Evolutionary conservation across 1,140 invertebrate species (phyloP).

Genomic region (Bombus soroeensis): DNA sequence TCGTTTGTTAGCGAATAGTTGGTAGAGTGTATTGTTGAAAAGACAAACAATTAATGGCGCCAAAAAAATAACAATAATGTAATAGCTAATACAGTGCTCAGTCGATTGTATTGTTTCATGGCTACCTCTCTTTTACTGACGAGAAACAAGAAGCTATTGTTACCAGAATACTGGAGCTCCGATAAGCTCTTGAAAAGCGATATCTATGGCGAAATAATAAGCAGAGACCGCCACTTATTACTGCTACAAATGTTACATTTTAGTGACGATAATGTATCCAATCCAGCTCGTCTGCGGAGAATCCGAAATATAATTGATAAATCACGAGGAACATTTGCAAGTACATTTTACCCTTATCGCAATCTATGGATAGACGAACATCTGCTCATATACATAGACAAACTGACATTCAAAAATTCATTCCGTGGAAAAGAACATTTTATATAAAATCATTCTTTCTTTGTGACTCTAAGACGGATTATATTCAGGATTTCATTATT

Average conservation of each 20-base stretch:
- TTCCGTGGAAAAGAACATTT: slow-evolving; percentile 68
- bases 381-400: slow-evolving; percentile 70
- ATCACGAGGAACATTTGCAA: slow-evolving; percentile 38
- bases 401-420: slow-evolving; percentile 72
- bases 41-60: too few relatives aligned
- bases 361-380: slow-evolving; percentile 71
- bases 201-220: slow-evolving; percentile 55
- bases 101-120: too few relatives aligned
- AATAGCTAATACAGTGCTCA: rapidly evolving
- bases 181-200: slow-evolving; percentile 38
- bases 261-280: slow-evolving; percentile 38
- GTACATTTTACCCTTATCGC: slow-evolving; percentile 55
- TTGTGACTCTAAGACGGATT: slow-evolving; percentile 66
- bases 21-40: too few relatives aligned
- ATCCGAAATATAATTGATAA: slow-evolving; percentile 52
- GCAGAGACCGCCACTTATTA: slow-evolving; percentile 28
- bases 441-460: slow-evolving; percentile 68
- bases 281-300: slow-evolving; percentile 12
- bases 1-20: too few relatives aligned
- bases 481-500: slow-evolving; percentile 68
- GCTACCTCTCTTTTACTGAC: neutral
- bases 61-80: too few relatives aligned
- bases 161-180: slow-evolving; percentile 54
- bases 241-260: slow-evolving; percentile 60
- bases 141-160: neutral